phyloP scores from a whole-genome alignment of 2,113 vertebrate genomes.

The Nycticorax nycticorax region DNA sequence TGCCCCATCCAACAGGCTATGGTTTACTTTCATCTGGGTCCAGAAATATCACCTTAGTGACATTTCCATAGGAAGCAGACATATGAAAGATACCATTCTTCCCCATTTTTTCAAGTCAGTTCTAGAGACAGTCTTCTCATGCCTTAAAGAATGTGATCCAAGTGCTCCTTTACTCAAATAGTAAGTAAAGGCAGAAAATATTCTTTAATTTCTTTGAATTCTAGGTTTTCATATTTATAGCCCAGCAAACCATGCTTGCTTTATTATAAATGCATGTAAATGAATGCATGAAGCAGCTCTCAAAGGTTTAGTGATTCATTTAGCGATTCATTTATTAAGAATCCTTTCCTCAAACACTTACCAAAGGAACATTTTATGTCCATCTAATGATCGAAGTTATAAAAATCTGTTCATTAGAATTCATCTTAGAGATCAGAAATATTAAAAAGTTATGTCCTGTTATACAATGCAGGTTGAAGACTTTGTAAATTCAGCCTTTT shows the following conservation, averaged over 20 bases:
- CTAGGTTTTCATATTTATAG: neutral
- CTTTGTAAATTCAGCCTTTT: constrained; percentile 29
- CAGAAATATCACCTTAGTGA: neutral
- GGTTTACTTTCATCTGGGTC: neutral
- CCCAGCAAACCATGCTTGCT: neutral
- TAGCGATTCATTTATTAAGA: constrained; percentile 4
- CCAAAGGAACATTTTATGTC: neutral
- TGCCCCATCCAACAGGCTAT: neutral
- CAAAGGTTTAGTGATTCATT: neutral
- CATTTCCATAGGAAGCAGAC: neutral
- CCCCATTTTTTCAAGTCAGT: neutral
- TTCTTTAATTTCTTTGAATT: neutral
- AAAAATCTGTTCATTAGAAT: constrained; percentile 21
- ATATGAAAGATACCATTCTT: neutral
- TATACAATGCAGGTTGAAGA: neutral
- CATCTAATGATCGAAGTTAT: neutral
- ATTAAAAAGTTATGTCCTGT: neutral
- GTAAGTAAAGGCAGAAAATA: neutral
- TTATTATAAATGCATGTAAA: neutral
- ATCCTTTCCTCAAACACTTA: constrained; percentile 3
- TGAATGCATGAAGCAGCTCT: neutral
- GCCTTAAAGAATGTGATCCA: neutral
- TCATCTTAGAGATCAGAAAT: neutral
- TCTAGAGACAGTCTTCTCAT: neutral
- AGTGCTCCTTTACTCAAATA: neutral